Percentiles rank a stretch among this genome's conserved stretches.
These are phyloP conservation scores for Lophius piscatorius DNA, from an alignment of 2,113 vertebrate species.

Conservation along the genomic window DNA sequence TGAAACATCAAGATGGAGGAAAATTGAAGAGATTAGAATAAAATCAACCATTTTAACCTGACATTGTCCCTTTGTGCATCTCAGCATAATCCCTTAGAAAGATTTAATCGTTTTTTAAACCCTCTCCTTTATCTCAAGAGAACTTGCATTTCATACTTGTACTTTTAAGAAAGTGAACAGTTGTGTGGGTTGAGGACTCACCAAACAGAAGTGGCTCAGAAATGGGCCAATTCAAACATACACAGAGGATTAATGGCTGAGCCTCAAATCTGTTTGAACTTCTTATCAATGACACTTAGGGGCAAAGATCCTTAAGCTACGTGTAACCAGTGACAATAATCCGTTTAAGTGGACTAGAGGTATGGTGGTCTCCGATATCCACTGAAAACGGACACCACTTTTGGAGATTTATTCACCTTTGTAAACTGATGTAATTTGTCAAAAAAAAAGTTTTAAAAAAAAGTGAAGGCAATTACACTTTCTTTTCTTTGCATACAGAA, in stretches of 20 bases:
- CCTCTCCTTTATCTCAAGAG: background rate
- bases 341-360: constrained; percentile 38
- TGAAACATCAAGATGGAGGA: constrained; percentile 36
- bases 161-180: constrained; percentile 4
- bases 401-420: constrained; percentile 5
- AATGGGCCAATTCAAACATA: constrained; percentile 13
- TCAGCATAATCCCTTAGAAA: background rate
- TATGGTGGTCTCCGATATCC: constrained; percentile 21
- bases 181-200: background rate
- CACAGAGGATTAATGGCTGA: constrained; percentile 46
- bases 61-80: background rate
- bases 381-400: constrained; percentile 1
- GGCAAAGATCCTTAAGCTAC: constrained; percentile 32
- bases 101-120: background rate
- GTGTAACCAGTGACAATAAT: constrained; percentile 40
- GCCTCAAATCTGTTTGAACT: constrained; percentile 33
- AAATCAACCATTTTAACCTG: constrained; percentile 17
- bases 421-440: constrained; percentile 16
- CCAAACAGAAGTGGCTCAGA: constrained; percentile 32
- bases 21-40: constrained; percentile 21
- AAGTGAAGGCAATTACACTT: no score
- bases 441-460: constrained; percentile 29
- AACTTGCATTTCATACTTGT: background rate
- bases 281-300: constrained; percentile 51
- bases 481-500: no score